Evolutionary conservation across 2,888 invertebrate species (phyloP).

Genomic region (Rhagonycha fulva): DNA sequence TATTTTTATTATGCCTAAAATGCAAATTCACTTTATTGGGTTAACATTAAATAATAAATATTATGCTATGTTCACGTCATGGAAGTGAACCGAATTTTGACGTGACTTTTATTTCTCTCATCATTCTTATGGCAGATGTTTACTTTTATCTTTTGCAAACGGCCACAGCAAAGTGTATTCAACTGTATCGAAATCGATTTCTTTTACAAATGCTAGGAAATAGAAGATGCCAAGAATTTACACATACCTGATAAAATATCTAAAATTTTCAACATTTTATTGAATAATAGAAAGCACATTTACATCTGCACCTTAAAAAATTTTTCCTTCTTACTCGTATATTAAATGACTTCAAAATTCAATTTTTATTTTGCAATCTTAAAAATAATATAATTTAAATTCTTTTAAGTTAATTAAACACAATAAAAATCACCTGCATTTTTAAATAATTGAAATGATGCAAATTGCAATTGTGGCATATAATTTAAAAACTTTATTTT

Average conservation of each 20-base stretch:
- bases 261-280: background rate
- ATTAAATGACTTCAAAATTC: background rate
- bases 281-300: background rate
- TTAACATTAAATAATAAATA: background rate
- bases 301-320: background rate
- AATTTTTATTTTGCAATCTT: background rate
- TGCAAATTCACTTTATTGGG: background rate
- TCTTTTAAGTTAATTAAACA: no score
- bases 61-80: background rate
- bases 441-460: no score
- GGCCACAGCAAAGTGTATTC: conserved; percentile 26
- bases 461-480: no score
- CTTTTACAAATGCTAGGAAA: conserved; percentile 24
- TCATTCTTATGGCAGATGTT: conserved; percentile 15
- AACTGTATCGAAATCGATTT: conserved; percentile 32
- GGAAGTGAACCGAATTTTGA: conserved; percentile 8
- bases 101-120: conserved; percentile 10
- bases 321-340: background rate
- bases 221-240: conserved; percentile 9
- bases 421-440: no score
- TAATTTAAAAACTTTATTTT: no score
- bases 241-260: conserved; percentile 1
- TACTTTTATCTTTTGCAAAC: conserved; percentile 31
- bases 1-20: background rate
- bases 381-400: no score